phyloP scores from a whole-genome alignment of 2,113 vertebrate species.

The Chaetops frenatus region DNA sequence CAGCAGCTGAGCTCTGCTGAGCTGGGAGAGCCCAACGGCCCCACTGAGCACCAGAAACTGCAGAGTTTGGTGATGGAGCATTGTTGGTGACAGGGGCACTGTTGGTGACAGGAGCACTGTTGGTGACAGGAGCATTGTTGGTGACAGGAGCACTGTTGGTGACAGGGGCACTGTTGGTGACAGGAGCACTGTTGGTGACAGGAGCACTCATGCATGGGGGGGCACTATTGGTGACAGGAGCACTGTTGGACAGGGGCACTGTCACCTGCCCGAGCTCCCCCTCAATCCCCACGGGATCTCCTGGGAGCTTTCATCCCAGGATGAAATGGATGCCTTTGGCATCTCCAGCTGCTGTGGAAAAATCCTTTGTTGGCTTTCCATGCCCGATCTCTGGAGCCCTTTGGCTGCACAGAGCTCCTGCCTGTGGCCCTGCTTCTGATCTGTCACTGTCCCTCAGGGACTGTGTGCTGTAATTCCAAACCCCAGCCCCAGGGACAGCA shows the following conservation, averaged over 20 bases:
- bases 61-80: fast-evolving
- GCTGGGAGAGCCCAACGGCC: fast-evolving
- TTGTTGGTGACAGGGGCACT: fast-evolving
- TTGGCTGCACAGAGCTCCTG: background rate
- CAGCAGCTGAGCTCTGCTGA: background rate
- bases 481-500: fast-evolving
- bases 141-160: too few species aligned
- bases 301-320: fast-evolving
- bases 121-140: too few species aligned
- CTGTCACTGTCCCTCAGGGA: background rate
- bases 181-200: too few species aligned
- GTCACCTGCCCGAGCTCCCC: background rate
- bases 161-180: too few species aligned
- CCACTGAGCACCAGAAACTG: fast-evolving
- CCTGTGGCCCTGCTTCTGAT: background rate
- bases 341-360: background rate
- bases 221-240: too few species aligned
- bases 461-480: background rate
- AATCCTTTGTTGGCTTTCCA: background rate
- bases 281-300: fast-evolving
- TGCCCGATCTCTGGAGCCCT: background rate
- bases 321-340: background rate
- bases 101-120: too few species aligned
- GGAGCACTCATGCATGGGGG: too few species aligned
- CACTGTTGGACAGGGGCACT: too few species aligned